These are phyloP conservation scores for Pheosia tremula DNA, from an alignment of 2,888 invertebrate species.

Conservation along the genomic window DNA sequence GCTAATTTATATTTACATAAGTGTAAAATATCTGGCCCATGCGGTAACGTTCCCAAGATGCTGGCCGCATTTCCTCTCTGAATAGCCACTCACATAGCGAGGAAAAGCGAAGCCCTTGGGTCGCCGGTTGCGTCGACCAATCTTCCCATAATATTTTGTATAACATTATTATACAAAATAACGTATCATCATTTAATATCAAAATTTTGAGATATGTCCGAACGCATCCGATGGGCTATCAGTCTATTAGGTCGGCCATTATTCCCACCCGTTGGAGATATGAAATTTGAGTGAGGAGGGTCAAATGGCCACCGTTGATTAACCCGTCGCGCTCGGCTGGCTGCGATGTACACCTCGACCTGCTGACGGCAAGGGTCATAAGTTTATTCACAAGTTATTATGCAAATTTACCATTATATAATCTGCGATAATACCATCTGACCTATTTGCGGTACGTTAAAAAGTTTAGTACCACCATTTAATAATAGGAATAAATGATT, in stretches of 20 bases:
- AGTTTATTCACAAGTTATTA: not conserved
- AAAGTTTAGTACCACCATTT: no score
- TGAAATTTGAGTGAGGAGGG: slow-evolving; percentile 23
- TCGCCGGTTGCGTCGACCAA: no score
- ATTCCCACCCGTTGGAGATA: slow-evolving; percentile 13
- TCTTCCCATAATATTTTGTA: not conserved
- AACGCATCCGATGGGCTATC: not conserved
- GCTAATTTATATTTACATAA: no score
- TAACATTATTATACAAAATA: not conserved
- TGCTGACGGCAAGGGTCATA: not conserved
- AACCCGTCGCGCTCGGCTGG: not conserved
- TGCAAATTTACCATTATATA: not conserved
- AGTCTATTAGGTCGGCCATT: slow-evolving; percentile 17
- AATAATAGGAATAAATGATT: no score
- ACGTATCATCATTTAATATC: not conserved
- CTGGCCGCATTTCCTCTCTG: no score
- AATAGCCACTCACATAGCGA: no score
- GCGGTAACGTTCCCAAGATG: no score
- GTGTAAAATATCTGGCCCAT: no score
- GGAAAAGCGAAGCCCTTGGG: no score
- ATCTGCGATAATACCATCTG: no score
- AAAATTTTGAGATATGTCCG: not conserved
- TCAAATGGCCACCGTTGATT: slow-evolving; percentile 14
- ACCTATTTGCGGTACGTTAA: no score
- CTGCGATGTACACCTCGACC: not conserved